Evolutionary conservation across 2,113 vertebrate genomes (phyloP), one percentile per base, ranked within the genome.

Genomic region (Odontophorus gujanensis): DNA sequence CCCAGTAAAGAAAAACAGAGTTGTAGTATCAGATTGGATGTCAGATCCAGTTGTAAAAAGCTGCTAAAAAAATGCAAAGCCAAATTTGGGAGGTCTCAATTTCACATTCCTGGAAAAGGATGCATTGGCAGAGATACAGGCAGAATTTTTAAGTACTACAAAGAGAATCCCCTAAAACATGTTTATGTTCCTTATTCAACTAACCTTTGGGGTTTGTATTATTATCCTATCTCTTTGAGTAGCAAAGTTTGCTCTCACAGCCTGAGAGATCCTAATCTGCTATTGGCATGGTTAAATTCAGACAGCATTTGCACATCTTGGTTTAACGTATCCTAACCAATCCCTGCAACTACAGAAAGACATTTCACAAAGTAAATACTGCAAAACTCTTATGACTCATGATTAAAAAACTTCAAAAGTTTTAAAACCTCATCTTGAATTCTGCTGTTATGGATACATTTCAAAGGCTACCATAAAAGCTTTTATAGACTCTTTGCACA

Each of bases 31-130:
- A 85, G 75, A 93, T 85, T 94, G 65, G 73, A 83, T 91, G 57
- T 78, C 66, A 24, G 68, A 90, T 91, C 63, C 94, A 95, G 81
- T 92, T 91, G 94, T 81, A 95, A 89, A 97, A 95, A 91, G 47
- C 94, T 94, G 82, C 61, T 95, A 81, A 92, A 95, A 93, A 74
- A 63, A 91, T 45, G 43, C 24, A 91, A 87, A 91, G 79, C 57
- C 89, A 91, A 93, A 88, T 91, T 89, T 87, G 82, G 79, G 92
- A 85, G 75, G 72, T 81, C 40, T 81, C 40, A 6, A 71, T 85
- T 92, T 88, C 85, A 65, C 90, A 88, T 91, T 93, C 61, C 76
- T 96, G 94, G 95, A 96, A 95, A 89, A 93, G 38, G n/a, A 85
- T 71, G 13, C 40, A 36, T 61, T 90, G 82, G 68, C 87, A 90